A percentile compares a stretch with the other conserved stretches of the same genome.
phyloP scores from a whole-genome alignment of 1,140 invertebrate species.

The Pogonus chalceus region DNA sequence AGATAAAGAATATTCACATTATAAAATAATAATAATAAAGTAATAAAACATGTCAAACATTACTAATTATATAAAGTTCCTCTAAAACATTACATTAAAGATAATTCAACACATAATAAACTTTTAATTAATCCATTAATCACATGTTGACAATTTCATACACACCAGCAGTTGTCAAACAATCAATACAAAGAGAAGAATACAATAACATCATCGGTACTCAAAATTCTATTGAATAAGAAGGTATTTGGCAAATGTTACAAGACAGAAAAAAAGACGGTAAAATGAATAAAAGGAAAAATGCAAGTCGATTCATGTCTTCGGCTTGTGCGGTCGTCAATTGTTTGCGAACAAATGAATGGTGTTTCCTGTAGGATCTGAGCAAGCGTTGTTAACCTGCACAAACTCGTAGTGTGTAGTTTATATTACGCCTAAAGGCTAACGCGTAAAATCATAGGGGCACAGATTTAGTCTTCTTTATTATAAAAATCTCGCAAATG shows the following conservation, averaged over 20 bases:
- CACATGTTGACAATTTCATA: neutral
- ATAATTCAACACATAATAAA: neutral
- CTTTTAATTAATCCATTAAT: neutral
- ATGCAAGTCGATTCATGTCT: neutral
- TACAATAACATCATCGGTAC: neutral
- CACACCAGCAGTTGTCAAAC: neutral
- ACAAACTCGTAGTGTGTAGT: neutral
- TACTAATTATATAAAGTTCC: too few relatives aligned
- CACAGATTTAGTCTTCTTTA: too few relatives aligned
- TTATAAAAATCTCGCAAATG: too few relatives aligned
- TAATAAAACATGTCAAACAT: too few relatives aligned
- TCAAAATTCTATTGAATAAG: neutral
- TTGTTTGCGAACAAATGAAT: neutral
- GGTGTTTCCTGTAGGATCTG: neutral
- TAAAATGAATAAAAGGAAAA: neutral
- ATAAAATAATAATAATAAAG: too few relatives aligned
- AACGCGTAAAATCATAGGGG: too few relatives aligned
- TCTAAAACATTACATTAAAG: neutral
- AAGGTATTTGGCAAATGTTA: neutral
- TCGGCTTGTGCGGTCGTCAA: neutral
- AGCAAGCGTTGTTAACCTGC: neutral
- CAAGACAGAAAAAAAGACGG: neutral
- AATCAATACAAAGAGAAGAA: neutral
- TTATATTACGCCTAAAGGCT: neutral
- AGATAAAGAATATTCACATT: too few relatives aligned